Evolutionary conservation across 2,888 invertebrate genomes (phyloP).

Genomic region (Acleris laterana): DNA sequence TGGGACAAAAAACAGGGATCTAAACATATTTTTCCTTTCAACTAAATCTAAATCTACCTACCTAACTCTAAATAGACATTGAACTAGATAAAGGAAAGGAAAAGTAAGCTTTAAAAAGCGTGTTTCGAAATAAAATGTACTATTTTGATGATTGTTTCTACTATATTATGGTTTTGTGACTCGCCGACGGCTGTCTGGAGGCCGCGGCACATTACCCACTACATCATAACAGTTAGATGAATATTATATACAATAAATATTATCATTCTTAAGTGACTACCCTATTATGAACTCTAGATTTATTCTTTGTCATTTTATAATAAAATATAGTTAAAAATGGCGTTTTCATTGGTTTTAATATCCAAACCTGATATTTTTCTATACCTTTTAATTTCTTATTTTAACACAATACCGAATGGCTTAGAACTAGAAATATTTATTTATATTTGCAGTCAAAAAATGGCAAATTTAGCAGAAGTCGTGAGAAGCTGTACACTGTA

Average conservation of each 20-base stretch:
- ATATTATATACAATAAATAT: constrained; percentile 69
- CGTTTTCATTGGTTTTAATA: constrained; percentile 47
- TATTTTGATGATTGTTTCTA: constrained; percentile 68
- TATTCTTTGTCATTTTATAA: constrained; percentile 90
- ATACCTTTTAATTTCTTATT: no score
- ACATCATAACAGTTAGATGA: constrained; percentile 69
- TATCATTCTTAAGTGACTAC: constrained; percentile 78
- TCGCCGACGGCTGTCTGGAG: constrained; percentile 49
- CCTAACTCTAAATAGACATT: constrained; percentile 48
- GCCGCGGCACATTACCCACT: constrained; percentile 51
- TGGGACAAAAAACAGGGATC: constrained; percentile 80
- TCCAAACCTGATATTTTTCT: background rate
- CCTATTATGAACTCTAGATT: constrained; percentile 86
- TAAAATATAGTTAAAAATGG: constrained; percentile 85
- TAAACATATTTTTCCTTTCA: constrained; percentile 71
- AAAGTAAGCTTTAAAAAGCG: constrained; percentile 67
- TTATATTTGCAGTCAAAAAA: no score
- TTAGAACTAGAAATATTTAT: no score
- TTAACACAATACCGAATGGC: no score
- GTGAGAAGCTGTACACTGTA: no score
- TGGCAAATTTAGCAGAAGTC: no score
- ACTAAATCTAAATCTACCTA: constrained; percentile 50
- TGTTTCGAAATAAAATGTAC: constrained; percentile 59
- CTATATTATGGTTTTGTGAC: constrained; percentile 59
- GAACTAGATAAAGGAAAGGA: constrained; percentile 49